Evolutionary conservation across 2,888 invertebrate genomes (phyloP), one percentile per base, ranked within the genome.

Genomic region (Aradus depressus): DNA sequence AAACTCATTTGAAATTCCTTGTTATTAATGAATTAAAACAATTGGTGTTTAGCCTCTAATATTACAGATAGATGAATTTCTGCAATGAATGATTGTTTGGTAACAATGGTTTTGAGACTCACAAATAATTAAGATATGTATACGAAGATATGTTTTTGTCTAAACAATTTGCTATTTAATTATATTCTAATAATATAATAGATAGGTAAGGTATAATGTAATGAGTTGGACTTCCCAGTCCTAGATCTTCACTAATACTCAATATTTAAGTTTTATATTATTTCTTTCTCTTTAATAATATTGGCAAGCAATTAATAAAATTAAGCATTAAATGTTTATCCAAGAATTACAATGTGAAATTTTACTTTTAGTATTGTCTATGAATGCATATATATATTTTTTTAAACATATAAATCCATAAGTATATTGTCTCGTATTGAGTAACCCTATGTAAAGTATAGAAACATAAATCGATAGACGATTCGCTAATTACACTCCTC

Each of bases 81-180:
- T n/a, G n/a, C n/a, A n/a, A n/a, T n/a, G n/a, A n/a, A n/a, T n/a
- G n/a, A n/a, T n/a, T n/a, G n/a, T n/a, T n/a, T n/a, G n/a, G n/a
- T n/a, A n/a, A n/a, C n/a, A n/a, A n/a, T n/a, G n/a, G n/a, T n/a
- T n/a, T n/a, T n/a, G n/a, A n/a, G n/a, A n/a, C n/a, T n/a, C n/a
- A n/a, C n/a, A n/a, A n/a, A n/a, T 45, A 38, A 50, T 44, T 35
- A 34, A 44, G 47, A 54, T 45, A 54, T 54, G 47, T 54, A 45
- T 54, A 44, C 48, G 42, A 37, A 47, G 54, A 54, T 54, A 54
- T 54, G 54, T 54, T 51, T 44, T 35, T 51, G 54, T 54, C 54
- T 54, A 51, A 48, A 38, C 51, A 45, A 44, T 53, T 45, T 53
- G 49, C 50, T 41, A 50, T 44, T 50, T 49, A 42, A 28, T 47